Base-by-base conservation (phyloP, 2,888 invertebrate species). In the Melanargia galathea region DNA sequence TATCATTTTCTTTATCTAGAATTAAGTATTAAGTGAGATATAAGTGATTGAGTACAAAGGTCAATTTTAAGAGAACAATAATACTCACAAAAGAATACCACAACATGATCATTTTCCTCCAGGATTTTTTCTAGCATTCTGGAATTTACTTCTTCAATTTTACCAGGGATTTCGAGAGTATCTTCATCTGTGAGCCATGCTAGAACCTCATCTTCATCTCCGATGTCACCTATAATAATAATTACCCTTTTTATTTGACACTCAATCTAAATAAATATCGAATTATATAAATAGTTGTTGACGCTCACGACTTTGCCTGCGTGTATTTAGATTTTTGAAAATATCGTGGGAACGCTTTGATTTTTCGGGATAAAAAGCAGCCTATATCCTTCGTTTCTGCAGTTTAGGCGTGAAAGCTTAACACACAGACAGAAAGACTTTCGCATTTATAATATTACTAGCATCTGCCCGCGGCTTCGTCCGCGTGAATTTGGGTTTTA, bases 151-250 rank as follows among this genome's bases (percentile, higher is more conserved):
- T 98, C 97, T 82, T 98, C 98, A 75, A 98, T 98, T 83, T 96
- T 95, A 64, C 98, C 98, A 7, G 97, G 97, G 76, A 97, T 96
- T 85, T 97, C 97, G 10, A 97, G 87, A 5, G 97, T 97, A 69
- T 97, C 94, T 80, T 97, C 97, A 78, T 97, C 97, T 0, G 97
- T 97, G 46, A 98, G 89, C 98, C 98, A 98, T 0, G 96, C 94
- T 26, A 98, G 83, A 0, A 98, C 97, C 82, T 97, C 97, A 78
- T 97, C 97, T 86, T 97, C 97, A 80, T 98, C 97, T 75, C 96
- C 95, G 68, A 98, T 93, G 81, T 97, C 97, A 59, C 97, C 96
- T 92, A 80, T 45, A 70, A 66, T 24, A 46, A 38, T 56, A 48
- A 38, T 20, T 26, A 16, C 45, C 16, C 2, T 38, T 33, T 2